These are phyloP conservation scores for Orthonyx spaldingii DNA, from an alignment of 2,113 vertebrate genomes.

Conservation along the genomic window DNA sequence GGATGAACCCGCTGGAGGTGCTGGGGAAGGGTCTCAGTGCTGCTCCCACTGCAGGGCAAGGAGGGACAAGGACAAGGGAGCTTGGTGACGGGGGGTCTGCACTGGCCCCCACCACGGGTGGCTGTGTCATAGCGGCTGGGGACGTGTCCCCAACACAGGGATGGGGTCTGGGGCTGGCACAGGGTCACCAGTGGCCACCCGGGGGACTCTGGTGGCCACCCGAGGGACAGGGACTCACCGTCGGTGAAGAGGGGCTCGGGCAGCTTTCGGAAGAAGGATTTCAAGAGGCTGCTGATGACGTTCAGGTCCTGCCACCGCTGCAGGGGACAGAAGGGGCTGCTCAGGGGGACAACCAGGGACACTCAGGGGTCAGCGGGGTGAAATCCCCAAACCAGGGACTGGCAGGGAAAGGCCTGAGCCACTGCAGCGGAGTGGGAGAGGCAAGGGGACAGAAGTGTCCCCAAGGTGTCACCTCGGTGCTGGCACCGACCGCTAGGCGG, in stretches of 20 bases:
- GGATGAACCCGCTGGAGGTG: rapidly evolving
- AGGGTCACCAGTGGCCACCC: neutral
- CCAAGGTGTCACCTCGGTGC: neutral
- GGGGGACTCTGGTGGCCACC: neutral
- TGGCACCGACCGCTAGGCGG: neutral
- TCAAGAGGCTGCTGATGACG: constrained; percentile 94
- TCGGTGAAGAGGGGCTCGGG: constrained; percentile 96
- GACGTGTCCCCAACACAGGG: neutral
- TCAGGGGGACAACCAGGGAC: neutral
- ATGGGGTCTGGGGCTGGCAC: neutral
- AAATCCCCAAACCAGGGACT: neutral
- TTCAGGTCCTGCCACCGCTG: constrained; percentile 97
- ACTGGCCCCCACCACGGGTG: neutral
- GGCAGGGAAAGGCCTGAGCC: neutral
- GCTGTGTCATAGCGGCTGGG: neutral
- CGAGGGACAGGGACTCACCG: constrained; percentile 68
- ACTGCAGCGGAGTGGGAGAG: rapidly evolving
- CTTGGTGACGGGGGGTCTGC: too few relatives aligned
- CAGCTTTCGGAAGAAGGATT: constrained; percentile 96
- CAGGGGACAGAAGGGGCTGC: neutral
- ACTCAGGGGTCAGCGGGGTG: rapidly evolving
- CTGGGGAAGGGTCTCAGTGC: neutral
- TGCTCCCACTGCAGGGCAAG: neutral
- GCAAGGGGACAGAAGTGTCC: neutral
- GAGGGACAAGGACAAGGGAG: neutral